Base-by-base conservation (phyloP, 1,140 invertebrate genomes). In the Drosophila kanapiae region DNA sequence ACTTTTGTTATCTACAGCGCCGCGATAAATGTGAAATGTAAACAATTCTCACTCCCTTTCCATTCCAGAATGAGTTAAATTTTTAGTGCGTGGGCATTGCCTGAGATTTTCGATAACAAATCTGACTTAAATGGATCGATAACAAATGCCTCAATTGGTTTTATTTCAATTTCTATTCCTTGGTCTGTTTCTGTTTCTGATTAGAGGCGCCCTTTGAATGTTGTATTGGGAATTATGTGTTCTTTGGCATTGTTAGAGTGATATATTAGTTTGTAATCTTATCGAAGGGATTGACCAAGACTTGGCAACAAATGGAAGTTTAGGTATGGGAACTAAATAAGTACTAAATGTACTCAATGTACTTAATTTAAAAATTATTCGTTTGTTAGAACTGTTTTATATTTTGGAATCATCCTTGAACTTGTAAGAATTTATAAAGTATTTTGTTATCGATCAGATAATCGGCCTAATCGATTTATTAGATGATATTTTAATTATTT, bases 11-110 rank as follows among this genome's bases (percentile, higher is more conserved):
- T 71, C 69, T 35, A 9, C 42, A 29, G 33, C 49, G 48, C 13
- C n/a, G 72, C 74, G 71, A 75, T 76, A 76, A 76, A 75, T 57
- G 71, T 59, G 60, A 45, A 75, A 31, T 48, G 72, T 74, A 75
- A 75, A 75, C 72, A 75, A 31, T 63, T 38, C 57, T 33, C 33
- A 33, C 62, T 38, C 62, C 18, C 18, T 18, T 14, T 11, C 9
- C 11, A 29, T 31, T 62, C 9, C n/a, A n/a, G n/a, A n/a, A n/a
- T 31, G 33, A 13, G 16, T 48, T 42, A 6, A 9, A 33, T 29
- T 31, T 63, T 40, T 53, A 40, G 14, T 40, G 23, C 23, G 23
- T 23, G 23, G 23, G n/a, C 23, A 54, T 33, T 54, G 58, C 11
- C 58, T 16, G 29, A 35, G 59, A 31, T 31, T 65, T 62, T 9